Evolutionary conservation across 2,797 vertebrate species (phyloP).

Genomic region (Pampus argenteus): DNA sequence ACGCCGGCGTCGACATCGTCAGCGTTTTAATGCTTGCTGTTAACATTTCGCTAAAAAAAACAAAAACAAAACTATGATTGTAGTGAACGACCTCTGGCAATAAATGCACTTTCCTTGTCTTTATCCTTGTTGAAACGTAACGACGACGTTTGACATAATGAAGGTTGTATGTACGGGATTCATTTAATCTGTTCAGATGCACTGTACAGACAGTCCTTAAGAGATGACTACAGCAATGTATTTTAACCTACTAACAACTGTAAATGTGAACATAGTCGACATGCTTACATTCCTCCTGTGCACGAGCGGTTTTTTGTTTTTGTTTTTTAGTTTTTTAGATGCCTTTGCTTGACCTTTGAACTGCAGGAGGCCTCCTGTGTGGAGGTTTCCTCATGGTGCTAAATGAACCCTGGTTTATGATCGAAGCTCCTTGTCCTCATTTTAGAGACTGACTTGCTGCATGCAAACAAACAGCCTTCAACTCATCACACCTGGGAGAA

Average conservation of each 20-base stretch:
- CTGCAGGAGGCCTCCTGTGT: slow-evolving; percentile 25
- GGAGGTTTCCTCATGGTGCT: slow-evolving; percentile 75
- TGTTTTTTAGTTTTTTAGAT: slow-evolving; percentile 25
- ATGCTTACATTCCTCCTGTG: slow-evolving; percentile 63
- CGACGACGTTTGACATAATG: slow-evolving; percentile 50
- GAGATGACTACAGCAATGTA: slow-evolving; percentile 36
- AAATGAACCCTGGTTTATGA: slow-evolving; percentile 70
- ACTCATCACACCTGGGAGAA: slow-evolving; percentile 56
- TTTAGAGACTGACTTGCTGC: slow-evolving; percentile 41
- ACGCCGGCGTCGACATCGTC: slow-evolving; percentile 24
- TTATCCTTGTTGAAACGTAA: slow-evolving; percentile 54
- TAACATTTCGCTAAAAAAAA: slow-evolving; percentile 43
- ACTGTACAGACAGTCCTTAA: slow-evolving; percentile 39
- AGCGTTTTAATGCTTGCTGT: slow-evolving; percentile 53
- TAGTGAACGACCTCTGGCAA: slow-evolving; percentile 71
- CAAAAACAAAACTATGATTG: slow-evolving; percentile 68
- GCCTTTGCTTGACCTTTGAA: slow-evolving; percentile 42
- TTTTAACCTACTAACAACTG: slow-evolving; percentile 52
- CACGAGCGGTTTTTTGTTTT: slow-evolving; percentile 57
- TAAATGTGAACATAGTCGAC: slow-evolving; percentile 71
- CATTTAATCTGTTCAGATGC: slow-evolving; percentile 37
- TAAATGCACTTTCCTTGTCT: slow-evolving; percentile 82
- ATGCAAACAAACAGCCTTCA: slow-evolving; percentile 63
- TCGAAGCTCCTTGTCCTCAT: slow-evolving; percentile 51
- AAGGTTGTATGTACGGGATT: slow-evolving; percentile 72